Conservation (phyloP, 1,140 invertebrate species). For the Neodiprion pinetum region DNA sequence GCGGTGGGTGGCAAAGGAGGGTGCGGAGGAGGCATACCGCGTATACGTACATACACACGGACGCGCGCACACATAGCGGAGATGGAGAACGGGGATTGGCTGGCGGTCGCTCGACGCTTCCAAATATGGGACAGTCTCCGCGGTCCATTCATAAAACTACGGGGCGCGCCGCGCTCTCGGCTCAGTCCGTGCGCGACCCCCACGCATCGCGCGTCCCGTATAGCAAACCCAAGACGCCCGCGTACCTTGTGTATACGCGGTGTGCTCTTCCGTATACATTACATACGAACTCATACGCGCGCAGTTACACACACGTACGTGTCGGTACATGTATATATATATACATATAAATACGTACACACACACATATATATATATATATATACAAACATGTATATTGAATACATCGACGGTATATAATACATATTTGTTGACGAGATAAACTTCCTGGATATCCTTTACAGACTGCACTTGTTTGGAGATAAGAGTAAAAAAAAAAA, state of each 20-base stretch:
- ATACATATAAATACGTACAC: no score
- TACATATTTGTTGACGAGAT: no score
- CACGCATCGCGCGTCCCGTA: slow-evolving; percentile 58
- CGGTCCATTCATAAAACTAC: slow-evolving; percentile 72
- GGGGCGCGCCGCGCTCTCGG: slow-evolving; percentile 58
- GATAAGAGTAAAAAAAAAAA: no score
- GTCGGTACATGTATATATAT: neutral
- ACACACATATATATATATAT: no score
- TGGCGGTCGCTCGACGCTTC: slow-evolving; percentile 59
- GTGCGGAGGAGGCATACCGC: slow-evolving; percentile 15
- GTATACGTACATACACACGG: slow-evolving; percentile 35
- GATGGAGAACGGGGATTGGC: slow-evolving; percentile 59
- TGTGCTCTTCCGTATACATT: neutral
- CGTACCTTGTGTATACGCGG: slow-evolving; percentile 6
- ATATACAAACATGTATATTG: no score
- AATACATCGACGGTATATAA: no score
- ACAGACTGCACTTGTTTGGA: no score
- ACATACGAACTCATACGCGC: neutral
- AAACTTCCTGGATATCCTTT: no score
- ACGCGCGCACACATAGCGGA: slow-evolving; percentile 57
- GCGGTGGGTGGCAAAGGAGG: neutral
- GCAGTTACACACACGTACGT: no score
- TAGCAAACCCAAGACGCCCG: slow-evolving; percentile 9
- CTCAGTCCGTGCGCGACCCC: slow-evolving; percentile 63
- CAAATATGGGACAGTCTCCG: slow-evolving; percentile 66